Conservation (phyloP, 2,888 invertebrate species). For the Elegia similella region DNA sequence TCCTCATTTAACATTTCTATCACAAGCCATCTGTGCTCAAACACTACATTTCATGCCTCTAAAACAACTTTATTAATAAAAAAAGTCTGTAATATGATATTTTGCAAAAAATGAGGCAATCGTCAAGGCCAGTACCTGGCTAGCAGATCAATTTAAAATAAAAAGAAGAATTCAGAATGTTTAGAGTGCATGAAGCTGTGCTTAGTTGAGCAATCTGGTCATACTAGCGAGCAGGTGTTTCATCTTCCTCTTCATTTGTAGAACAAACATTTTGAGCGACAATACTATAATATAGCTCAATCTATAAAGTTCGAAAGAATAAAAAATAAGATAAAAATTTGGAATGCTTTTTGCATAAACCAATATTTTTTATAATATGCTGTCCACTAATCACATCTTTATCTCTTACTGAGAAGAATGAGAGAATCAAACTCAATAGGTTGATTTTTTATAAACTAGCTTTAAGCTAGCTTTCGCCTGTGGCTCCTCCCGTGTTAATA, state of each 20-base stretch:
- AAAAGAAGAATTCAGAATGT: constrained; percentile 22
- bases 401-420: too few species aligned
- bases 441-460: too few species aligned
- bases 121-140: constrained; percentile 16
- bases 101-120: constrained; percentile 16
- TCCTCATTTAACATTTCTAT: background rate
- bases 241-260: background rate
- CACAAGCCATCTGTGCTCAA: background rate
- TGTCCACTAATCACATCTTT: too few species aligned
- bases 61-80: background rate
- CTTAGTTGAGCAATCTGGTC: constrained; percentile 23
- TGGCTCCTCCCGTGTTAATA: too few species aligned
- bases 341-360: too few species aligned
- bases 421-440: too few species aligned
- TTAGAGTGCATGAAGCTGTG: constrained; percentile 27
- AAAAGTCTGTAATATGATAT: background rate
- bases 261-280: background rate
- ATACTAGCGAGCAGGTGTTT: constrained; percentile 21
- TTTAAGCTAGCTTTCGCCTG: too few species aligned
- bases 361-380: too few species aligned
- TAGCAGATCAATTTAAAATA: constrained; percentile 14
- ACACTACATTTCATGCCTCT: background rate
- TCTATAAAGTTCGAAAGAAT: too few species aligned
- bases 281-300: background rate
- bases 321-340: too few species aligned